Evolutionary conservation across 2,797 vertebrate species (phyloP).

Genomic region (Smutsia gigantea): DNA sequence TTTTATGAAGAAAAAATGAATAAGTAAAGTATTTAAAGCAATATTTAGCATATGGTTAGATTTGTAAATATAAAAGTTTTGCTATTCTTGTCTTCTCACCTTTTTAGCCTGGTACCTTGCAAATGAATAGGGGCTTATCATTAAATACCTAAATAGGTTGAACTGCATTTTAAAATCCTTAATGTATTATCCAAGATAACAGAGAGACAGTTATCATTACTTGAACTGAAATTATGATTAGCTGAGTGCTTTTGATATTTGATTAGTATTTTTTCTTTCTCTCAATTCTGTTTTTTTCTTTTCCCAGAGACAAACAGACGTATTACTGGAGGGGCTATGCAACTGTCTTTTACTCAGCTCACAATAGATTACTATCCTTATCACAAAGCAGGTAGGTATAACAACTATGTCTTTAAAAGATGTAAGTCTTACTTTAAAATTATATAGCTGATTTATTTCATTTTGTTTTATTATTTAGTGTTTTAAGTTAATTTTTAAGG

Average conservation of each 20-base stretch:
- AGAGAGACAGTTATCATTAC: not conserved
- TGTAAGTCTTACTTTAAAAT: conserved; percentile 16
- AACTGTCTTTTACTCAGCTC: conserved; percentile 96
- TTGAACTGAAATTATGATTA: not conserved
- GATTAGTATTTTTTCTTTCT: not conserved
- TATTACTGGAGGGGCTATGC: conserved; percentile 97
- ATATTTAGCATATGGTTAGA: not conserved
- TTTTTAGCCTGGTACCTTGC: not conserved
- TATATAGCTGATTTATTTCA: not conserved
- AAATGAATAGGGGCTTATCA: not conserved
- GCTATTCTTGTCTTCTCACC: not conserved
- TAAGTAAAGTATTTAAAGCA: conserved; percentile 25
- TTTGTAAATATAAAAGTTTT: not conserved
- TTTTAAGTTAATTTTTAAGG: not conserved
- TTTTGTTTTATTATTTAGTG: not conserved
- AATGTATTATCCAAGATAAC: not conserved
- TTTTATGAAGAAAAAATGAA: not conserved
- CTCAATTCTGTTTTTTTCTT: conserved; percentile 52
- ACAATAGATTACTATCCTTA: conserved; percentile 98
- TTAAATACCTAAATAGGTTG: not conserved
- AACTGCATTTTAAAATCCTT: conserved; percentile 29
- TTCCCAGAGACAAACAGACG: conserved; percentile 91
- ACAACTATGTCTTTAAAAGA: conserved; percentile 10
- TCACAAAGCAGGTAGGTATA: conserved; percentile 94
- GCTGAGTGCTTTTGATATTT: conserved; percentile 48